phyloP scores from a whole-genome alignment of 92 coral and sea anemone species.

The Phymanthus crucifer region DNA sequence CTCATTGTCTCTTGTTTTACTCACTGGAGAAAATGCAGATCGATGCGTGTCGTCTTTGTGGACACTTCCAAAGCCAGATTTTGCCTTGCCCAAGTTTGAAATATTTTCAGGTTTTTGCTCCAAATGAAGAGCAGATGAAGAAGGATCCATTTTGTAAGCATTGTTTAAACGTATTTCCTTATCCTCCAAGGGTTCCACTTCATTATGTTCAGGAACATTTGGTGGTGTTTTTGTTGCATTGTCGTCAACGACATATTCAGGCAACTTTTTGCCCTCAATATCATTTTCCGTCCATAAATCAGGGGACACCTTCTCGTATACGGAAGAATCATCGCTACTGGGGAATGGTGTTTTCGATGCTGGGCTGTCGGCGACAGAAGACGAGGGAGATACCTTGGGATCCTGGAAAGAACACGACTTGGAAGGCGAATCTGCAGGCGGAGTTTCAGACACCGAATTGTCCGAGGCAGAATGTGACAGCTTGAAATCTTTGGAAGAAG shows the following conservation, averaged over 20 bases:
- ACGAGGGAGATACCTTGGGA: not conserved
- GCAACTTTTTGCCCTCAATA: not conserved
- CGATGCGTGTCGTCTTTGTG: not conserved
- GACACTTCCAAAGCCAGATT: not conserved
- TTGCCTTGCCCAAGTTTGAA: not conserved
- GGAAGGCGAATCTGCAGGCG: too few species aligned
- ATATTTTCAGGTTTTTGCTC: not conserved
- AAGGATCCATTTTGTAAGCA: not conserved
- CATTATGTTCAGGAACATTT: not conserved
- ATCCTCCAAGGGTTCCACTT: not conserved
- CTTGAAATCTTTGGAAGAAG: too few species aligned
- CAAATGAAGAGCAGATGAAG: not conserved
- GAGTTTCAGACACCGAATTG: too few species aligned
- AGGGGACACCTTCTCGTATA: not conserved
- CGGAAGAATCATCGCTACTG: not conserved
- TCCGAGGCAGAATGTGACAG: too few species aligned
- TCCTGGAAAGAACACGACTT: not conserved
- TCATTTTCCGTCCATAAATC: not conserved
- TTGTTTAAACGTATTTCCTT: not conserved
- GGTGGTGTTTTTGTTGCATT: not conserved
- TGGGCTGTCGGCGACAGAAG: not conserved
- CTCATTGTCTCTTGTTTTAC: not conserved
- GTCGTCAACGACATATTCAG: not conserved
- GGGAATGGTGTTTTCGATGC: not conserved
- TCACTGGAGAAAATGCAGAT: conserved; percentile 1